These are phyloP conservation scores for Melipona bicolor DNA, from an alignment of 2,888 invertebrate genomes.

Conservation along the genomic window DNA sequence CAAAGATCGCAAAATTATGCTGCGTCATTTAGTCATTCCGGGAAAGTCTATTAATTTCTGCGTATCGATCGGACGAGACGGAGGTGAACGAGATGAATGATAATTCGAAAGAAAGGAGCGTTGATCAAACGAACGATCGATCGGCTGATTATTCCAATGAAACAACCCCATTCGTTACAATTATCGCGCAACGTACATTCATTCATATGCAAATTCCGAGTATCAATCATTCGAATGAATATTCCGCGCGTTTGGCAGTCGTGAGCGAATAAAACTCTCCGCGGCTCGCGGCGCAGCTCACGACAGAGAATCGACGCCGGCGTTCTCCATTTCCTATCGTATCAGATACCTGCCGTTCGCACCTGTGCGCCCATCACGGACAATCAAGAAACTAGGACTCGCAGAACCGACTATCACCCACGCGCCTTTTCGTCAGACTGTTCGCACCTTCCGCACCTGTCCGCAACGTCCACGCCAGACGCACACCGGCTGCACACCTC, in stretches of 20 bases:
- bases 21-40: too few relatives aligned
- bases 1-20: too few relatives aligned
- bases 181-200: not conserved
- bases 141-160: not conserved
- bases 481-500: slow-evolving; percentile 25
- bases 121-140: not conserved
- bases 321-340: slow-evolving; percentile 26
- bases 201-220: not conserved
- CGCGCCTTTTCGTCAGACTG: slow-evolving; percentile 47
- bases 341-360: slow-evolving; percentile 43
- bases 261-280: not conserved
- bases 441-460: slow-evolving; percentile 31
- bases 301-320: slow-evolving; percentile 10
- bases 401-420: slow-evolving; percentile 42
- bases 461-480: slow-evolving; percentile 22
- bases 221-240: slow-evolving; percentile 1
- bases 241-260: not conserved
- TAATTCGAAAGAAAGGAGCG: not conserved
- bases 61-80: too few relatives aligned
- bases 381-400: slow-evolving; percentile 27
- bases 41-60: too few relatives aligned
- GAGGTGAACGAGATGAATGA: not conserved
- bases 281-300: not conserved
- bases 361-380: slow-evolving; percentile 45
- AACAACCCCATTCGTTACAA: not conserved